Evolutionary conservation across 1,140 invertebrate species (phyloP), one percentile per base, ranked within the genome.

Genomic region (Matsumurasca onukii): DNA sequence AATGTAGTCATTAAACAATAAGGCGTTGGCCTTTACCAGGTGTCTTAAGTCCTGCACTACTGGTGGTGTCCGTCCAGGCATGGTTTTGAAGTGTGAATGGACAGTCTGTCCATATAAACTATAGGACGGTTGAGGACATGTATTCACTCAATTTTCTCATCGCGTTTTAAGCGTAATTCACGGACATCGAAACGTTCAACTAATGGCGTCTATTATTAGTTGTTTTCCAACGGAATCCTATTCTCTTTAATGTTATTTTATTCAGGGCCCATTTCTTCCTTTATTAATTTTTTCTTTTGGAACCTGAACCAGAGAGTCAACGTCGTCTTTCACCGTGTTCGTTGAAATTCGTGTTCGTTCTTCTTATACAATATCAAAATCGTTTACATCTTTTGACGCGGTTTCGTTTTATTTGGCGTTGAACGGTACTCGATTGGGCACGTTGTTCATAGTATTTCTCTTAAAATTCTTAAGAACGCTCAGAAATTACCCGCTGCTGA

Each of bases 161-260:
- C 29, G 55, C 55, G 55, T 27, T 67, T 59, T 51, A 63, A 22
- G 17, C 69, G 48, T 31, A 57, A 48, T 20, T 63, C n/a, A n/a
- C n/a, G n/a, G n/a, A 66, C 31, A 31, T 70, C 30, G n/a, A 39
- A 48, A 51, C 63, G n/a, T 66, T 70, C 69, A 25, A 70, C 39
- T 51, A 70, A 66, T n/a, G 66, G 25, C 27, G 55, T 22, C 34
- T 66, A 25, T 70, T 70, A 57, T 52, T 20, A 13, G 31, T 31
- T n/a, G 62, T 20, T 61, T 66, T 63, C 63, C 63, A 66, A 17
- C 34, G 2, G 39, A 70, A 70, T 30, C 63, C 69, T 57, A 66
- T 1, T 20, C 39, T 49, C 59, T 29, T 66, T 17, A 66, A 20
- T 31, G 66, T 66, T n/a, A n/a, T n/a, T 66, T 66, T 70, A 24